Percentiles rank a stretch among this genome's conserved stretches.
Evolutionary conservation across 2,888 invertebrate genomes (phyloP).

Genomic region (Spilarctia lutea): DNA sequence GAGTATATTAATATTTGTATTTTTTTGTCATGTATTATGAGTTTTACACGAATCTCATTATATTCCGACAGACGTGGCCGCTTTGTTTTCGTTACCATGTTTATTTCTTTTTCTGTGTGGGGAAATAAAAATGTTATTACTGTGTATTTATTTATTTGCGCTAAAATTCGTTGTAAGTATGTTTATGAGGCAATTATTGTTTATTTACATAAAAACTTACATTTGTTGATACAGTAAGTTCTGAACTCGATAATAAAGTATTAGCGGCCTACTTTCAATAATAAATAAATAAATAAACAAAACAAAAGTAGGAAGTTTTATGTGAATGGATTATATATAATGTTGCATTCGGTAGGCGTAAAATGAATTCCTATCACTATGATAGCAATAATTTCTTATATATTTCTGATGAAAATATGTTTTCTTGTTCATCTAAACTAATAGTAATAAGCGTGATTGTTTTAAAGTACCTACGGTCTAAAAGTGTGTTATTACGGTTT

Average conservation of each 20-base stretch:
- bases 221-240: not conserved
- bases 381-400: too few relatives aligned
- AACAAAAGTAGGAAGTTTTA: too few relatives aligned
- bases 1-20: not conserved
- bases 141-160: not conserved
- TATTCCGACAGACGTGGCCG: not conserved
- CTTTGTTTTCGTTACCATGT: not conserved
- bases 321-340: too few relatives aligned
- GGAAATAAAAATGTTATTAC: not conserved
- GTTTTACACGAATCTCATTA: not conserved
- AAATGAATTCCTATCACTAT: too few relatives aligned
- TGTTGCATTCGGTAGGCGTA: too few relatives aligned
- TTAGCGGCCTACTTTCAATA: not conserved
- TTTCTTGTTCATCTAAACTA: too few relatives aligned
- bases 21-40: not conserved
- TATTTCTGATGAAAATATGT: too few relatives aligned
- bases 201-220: not conserved
- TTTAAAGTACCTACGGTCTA: too few relatives aligned
- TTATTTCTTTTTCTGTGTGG: not conserved
- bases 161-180: not conserved
- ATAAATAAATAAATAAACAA: too few relatives aligned
- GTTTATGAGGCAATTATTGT: not conserved
- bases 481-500: too few relatives aligned
- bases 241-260: not conserved
- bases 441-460: too few relatives aligned